Base-by-base conservation (phyloP, 2,113 vertebrate species). In the Embiotoca jacksoni region DNA sequence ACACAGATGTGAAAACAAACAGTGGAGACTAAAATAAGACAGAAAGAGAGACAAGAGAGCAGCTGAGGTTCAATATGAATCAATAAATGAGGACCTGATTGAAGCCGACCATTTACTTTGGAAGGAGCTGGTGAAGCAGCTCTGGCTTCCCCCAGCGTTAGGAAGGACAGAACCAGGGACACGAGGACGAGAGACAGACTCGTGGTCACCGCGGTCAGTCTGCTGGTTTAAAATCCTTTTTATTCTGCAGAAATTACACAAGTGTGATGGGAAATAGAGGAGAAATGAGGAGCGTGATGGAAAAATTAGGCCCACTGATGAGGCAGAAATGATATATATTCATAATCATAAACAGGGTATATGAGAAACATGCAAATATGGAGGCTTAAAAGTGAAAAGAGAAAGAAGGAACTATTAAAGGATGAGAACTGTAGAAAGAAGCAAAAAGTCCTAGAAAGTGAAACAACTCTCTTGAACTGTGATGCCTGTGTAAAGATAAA, bases 71-170 rank as follows among this genome's bases (percentile, higher is more conserved):
- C 1, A 55, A 10, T 11, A 50, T 50, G 15, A 50, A n/a, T 6
- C 16, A n/a, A 7, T 6, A 14, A 49, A 41, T 11, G 80, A 32
- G 68, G 76, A 80, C 63, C 58, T 80, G 55, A 84, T 70, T 86
- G 78, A 79, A 65, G 87, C 62, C 83, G 70, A 49, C 35, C 16
- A 39, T 57, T 57, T 74, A 65, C 73, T 71, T 55, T 74, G 72
- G 80, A 69, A 59, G 16, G 60, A 53, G 11, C 49, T 31, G 70
- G 36, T 62, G 3, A 31, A 54, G 31, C 47, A 5, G 5, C n/a
- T 33, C 61, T n/a, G 30, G 16, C 46, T 49, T 15, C 10, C 14
- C 16, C 37, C 37, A 7, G 7, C 39, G 7, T 23, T 23, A 23
- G 23, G 23, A 23, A 23, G 23, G 23, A 23, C 23, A 23, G 23